phyloP scores from a whole-genome alignment of 2,113 vertebrate genomes.

The Myrmecophaga tridactyla region DNA sequence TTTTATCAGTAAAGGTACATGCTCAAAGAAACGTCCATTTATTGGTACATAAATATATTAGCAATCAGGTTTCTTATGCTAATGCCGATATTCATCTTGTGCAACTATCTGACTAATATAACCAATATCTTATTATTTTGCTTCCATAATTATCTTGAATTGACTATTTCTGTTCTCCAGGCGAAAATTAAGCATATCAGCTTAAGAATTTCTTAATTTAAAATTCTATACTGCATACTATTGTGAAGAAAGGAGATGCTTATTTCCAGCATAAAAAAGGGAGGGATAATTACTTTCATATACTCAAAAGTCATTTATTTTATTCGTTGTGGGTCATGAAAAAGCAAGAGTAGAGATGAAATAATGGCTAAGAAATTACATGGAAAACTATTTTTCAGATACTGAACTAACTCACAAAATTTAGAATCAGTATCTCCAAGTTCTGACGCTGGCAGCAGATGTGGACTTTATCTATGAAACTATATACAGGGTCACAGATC shows the following conservation, averaged over 20 bases:
- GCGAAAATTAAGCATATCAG: not conserved
- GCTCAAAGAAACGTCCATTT: not conserved
- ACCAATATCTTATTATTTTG: not conserved
- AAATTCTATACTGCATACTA: not conserved
- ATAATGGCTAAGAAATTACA: not conserved
- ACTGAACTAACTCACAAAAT: not conserved
- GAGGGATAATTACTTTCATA: not conserved
- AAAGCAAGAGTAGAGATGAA: not conserved
- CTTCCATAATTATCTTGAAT: constrained; percentile 30
- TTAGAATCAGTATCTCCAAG: not conserved
- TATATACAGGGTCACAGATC: not conserved
- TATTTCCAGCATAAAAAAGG: constrained; percentile 16
- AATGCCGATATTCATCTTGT: not conserved
- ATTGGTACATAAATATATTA: not conserved
- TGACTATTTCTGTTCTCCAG: not conserved
- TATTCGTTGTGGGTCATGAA: not conserved
- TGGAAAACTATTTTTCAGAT: not conserved
- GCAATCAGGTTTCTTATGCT: not conserved
- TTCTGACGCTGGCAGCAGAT: not conserved
- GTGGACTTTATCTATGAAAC: not conserved
- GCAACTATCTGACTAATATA: not conserved
- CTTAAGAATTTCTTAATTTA: not conserved
- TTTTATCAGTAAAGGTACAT: not conserved
- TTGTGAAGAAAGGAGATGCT: not conserved
- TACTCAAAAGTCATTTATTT: not conserved